Evolutionary conservation across 2,113 vertebrate genomes (phyloP), one percentile per base, ranked within the genome.

Genomic region (Nycticebus coucang): DNA sequence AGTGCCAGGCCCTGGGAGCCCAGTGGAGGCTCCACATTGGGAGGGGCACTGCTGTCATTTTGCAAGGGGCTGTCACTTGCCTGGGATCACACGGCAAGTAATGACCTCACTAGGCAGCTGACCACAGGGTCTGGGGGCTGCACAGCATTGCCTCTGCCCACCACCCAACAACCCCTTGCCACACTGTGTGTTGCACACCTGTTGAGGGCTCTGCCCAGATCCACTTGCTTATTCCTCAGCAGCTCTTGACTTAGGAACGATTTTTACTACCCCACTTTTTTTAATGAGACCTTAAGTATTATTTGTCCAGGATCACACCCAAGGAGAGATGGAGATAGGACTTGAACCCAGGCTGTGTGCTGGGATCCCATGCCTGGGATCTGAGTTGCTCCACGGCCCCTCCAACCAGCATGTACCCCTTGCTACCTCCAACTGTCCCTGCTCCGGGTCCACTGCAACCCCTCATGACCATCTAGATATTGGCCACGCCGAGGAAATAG

Each of bases 391-490:
- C 55, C 3, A 5, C 15, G 5, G 9, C 77, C 53, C 66, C 53
- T 88, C 19, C 19, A 5, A 19, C 55, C 10, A 3, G 6, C 2
- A 11, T 64, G 4, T 4, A 28, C 11, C 1, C 33, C 10, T 35
- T 4, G 11, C 37, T 4, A 3, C 59, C 30, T 66, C 71, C 18
- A 24, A 64, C 22, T 0, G 1, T 30, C 53, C 22, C 0, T 0
- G 45, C 45, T 10, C 45, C 9, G 45, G 22, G 37, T 60, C 37
- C 60, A 1, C 22, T 9, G 5, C 18, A 21, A 24, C 41, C 57
- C 45, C 66, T 33, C 13, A 12, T n/a, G 45, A 7, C 35, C 11
- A 15, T 41, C 83, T 41, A 41, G 68, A 45, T 13, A 69, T 22
- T 15, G 64, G 50, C 30, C 11, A 59, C 78, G 10, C 14, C 64